Conservation (phyloP, 1,140 invertebrate genomes). For the Camponotus floridanus region DNA sequence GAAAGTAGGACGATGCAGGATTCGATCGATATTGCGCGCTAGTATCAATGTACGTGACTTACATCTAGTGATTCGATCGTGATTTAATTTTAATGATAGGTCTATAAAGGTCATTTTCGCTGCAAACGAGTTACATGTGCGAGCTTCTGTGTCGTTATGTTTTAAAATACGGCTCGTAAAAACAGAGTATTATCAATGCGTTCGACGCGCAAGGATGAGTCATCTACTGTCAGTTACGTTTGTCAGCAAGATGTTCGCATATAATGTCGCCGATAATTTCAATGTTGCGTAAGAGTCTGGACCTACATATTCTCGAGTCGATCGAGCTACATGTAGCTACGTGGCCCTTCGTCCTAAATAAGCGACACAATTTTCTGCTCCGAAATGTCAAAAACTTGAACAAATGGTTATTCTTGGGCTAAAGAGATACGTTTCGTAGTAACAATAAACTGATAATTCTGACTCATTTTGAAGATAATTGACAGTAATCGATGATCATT, state of each 20-base stretch:
- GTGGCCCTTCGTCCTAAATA: not conserved
- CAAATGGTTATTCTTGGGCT: not conserved
- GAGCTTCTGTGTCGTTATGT: not conserved
- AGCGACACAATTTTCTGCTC: not conserved
- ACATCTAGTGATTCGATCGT: not conserved
- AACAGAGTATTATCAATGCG: slow-evolving; percentile 3
- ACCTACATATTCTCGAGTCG: not conserved
- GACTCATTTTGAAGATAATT: not conserved
- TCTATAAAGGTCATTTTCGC: not conserved
- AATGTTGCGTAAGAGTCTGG: not conserved
- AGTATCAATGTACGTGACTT: slow-evolving; percentile 17
- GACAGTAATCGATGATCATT: not conserved
- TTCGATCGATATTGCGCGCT: slow-evolving; percentile 59
- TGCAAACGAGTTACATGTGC: not conserved
- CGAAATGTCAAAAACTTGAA: not conserved
- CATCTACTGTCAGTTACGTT: not conserved
- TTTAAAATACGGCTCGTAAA: not conserved
- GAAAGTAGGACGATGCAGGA: slow-evolving; percentile 71
- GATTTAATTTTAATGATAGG: slow-evolving; percentile 14
- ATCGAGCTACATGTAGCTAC: not conserved
- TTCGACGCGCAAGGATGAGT: not conserved
- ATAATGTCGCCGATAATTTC: not conserved
- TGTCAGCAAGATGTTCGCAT: not conserved
- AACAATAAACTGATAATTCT: not conserved
- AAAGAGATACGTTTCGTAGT: not conserved